Percentiles rank a stretch among this genome's conserved stretches.
Conservation (phyloP, 2,113 vertebrate genomes). For the human region DNA sequence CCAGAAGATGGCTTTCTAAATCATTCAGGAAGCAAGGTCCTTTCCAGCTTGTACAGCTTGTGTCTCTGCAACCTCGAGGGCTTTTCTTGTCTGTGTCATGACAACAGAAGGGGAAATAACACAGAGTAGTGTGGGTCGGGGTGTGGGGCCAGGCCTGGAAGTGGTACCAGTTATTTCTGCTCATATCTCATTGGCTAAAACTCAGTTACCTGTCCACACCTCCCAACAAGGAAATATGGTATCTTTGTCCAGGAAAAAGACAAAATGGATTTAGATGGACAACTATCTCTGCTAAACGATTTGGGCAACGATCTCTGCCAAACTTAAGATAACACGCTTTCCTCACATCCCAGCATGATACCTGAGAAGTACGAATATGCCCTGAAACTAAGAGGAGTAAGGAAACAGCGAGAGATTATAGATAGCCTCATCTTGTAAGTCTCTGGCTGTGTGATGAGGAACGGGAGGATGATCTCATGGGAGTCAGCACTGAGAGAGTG, state of each 20-base stretch:
- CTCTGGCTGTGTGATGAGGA: not conserved
- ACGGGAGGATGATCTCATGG: not conserved
- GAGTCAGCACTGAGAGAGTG: not conserved
- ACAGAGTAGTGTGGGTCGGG: not conserved
- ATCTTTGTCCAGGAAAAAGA: not conserved
- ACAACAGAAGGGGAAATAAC: not conserved
- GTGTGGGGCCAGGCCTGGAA: rapidly evolving
- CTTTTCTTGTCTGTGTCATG: not conserved
- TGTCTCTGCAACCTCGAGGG: not conserved
- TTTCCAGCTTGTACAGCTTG: not conserved
- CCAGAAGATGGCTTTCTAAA: not conserved
- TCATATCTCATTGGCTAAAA: not conserved
- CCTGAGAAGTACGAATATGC: not conserved
- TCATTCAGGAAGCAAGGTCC: not conserved
- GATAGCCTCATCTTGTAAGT: not conserved
- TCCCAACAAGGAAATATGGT: not conserved
- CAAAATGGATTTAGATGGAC: not conserved
- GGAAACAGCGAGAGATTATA: not conserved
- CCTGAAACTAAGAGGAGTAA: not conserved
- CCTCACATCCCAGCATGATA: not conserved
- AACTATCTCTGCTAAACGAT: not conserved
- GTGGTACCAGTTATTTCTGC: not conserved
- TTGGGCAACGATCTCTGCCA: not conserved
- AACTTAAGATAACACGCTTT: not conserved
- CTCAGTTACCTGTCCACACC: not conserved